Conservation (phyloP, 2,797 vertebrate genomes). For the Cephalopachus bancanus region DNA sequence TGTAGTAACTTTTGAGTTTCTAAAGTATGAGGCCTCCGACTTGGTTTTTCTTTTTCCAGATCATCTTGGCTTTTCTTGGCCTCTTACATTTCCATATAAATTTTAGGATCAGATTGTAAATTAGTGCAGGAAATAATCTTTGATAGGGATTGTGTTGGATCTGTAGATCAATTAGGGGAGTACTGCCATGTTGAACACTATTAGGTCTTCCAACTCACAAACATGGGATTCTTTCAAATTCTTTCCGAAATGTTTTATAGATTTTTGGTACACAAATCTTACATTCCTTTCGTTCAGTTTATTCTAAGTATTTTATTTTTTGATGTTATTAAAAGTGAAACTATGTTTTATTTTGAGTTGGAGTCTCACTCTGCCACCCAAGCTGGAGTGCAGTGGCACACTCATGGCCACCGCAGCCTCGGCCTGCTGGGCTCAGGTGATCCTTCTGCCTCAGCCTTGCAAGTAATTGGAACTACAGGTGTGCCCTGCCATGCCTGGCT, state of each 20-base stretch:
- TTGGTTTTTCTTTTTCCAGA: neutral
- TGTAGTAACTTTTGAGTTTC: neutral
- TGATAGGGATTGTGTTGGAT: neutral
- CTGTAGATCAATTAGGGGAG: neutral
- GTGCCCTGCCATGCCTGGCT: too few species aligned
- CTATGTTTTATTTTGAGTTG: neutral
- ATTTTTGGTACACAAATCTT: neutral
- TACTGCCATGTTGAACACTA: neutral
- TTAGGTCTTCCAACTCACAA: neutral
- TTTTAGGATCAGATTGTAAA: constrained; percentile 35
- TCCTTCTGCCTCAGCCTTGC: too few species aligned
- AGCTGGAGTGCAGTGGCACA: too few species aligned
- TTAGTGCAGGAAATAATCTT: neutral
- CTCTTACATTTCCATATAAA: constrained; percentile 16
- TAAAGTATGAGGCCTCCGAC: neutral
- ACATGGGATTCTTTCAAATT: neutral
- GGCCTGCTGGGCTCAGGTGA: too few species aligned
- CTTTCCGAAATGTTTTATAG: constrained; percentile 27
- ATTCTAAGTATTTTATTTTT: constrained; percentile 18
- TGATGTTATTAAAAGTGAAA: neutral
- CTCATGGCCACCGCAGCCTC: too few species aligned
- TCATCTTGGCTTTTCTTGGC: neutral
- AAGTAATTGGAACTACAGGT: too few species aligned
- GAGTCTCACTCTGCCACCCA: too few species aligned
- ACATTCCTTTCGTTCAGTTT: constrained; percentile 28